Conservation (phyloP, 2,888 invertebrate species). For the Anthrax anthrax region DNA sequence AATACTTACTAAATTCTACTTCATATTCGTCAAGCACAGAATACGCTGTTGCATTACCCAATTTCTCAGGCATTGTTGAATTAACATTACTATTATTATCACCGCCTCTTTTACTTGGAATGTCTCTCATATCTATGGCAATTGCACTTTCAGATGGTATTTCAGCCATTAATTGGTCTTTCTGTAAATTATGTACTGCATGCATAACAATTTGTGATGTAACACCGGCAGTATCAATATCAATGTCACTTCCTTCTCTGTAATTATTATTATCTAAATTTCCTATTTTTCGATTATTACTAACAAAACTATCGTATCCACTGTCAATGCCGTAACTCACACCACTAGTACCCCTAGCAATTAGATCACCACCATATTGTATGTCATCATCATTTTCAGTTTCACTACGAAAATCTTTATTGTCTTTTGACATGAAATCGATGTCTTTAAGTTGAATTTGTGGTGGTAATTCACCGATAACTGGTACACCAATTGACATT, state of each 20-base stretch:
- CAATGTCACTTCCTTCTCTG: conserved; percentile 1
- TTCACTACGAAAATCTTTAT: conserved; percentile 7
- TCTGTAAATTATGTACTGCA: conserved; percentile 25
- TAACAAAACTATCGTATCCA: conserved; percentile 17
- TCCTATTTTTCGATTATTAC: not conserved
- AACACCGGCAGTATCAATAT: conserved; percentile 7
- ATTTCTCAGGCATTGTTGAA: conserved; percentile 13
- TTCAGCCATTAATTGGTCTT: conserved; percentile 27
- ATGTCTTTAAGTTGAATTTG: conserved; percentile 35
- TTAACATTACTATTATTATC: conserved; percentile 2
- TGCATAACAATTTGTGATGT: conserved; percentile 15
- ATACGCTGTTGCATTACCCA: conserved; percentile 24
- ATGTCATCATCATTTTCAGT: conserved; percentile 24
- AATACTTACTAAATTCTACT: conserved; percentile 15
- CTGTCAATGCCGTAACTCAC: conserved; percentile 14
- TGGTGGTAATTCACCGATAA: conserved; percentile 33
- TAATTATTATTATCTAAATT: not conserved
- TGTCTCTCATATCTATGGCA: conserved; percentile 5
- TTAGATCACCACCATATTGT: conserved; percentile 32
- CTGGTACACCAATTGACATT: conserved; percentile 32
- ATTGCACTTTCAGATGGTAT: not conserved
- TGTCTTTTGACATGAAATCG: conserved; percentile 25
- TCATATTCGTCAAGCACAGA: conserved; percentile 23
- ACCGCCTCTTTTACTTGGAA: conserved; percentile 10
- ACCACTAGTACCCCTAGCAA: conserved; percentile 19